Percentiles rank a stretch among this genome's conserved stretches.
These are phyloP conservation scores for Drosophila suboccidentalis DNA, from an alignment of 2,888 invertebrate species.

Conservation along the genomic window DNA sequence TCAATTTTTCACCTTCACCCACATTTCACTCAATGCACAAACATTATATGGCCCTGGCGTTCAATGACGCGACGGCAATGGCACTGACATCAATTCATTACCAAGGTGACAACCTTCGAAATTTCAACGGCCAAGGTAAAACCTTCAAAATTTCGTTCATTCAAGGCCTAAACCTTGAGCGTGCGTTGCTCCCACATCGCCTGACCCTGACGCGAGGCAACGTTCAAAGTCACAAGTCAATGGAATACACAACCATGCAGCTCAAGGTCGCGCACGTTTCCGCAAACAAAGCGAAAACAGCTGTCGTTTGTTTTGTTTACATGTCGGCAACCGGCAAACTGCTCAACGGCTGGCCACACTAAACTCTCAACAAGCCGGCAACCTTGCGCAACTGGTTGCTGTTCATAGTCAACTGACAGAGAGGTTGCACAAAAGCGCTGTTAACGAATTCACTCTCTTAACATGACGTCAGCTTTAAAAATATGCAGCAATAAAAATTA, in stretches of 20 bases:
- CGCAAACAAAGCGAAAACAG: slow-evolving; percentile 62
- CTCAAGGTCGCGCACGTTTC: slow-evolving; percentile 68
- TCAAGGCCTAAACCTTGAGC: slow-evolving; percentile 78
- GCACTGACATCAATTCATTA: slow-evolving; percentile 66
- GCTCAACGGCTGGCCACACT: slow-evolving; percentile 27
- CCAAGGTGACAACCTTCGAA: slow-evolving; percentile 72
- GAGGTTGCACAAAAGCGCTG: slow-evolving; percentile 18
- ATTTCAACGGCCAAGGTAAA: slow-evolving; percentile 68
- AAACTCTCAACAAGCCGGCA: slow-evolving; percentile 19
- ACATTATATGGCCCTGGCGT: slow-evolving; percentile 50
- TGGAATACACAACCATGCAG: slow-evolving; percentile 37
- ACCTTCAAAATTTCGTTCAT: slow-evolving; percentile 74
- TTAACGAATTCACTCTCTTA: background rate
- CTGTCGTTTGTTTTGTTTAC: slow-evolving; percentile 45
- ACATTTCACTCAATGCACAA: slow-evolving; percentile 42
- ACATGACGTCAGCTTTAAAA: slow-evolving; percentile 14
- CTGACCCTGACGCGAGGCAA: slow-evolving; percentile 63
- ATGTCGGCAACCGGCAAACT: slow-evolving; percentile 41
- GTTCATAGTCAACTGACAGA: slow-evolving; percentile 1
- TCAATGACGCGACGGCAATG: slow-evolving; percentile 55
- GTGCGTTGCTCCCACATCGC: slow-evolving; percentile 68
- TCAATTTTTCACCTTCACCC: slow-evolving; percentile 42
- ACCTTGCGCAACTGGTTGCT: slow-evolving; percentile 21
- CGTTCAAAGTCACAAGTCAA: slow-evolving; percentile 71
- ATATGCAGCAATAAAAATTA: background rate